Evolutionary conservation across 2,797 vertebrate species (phyloP).

Genomic region (Phataginus tricuspis): DNA sequence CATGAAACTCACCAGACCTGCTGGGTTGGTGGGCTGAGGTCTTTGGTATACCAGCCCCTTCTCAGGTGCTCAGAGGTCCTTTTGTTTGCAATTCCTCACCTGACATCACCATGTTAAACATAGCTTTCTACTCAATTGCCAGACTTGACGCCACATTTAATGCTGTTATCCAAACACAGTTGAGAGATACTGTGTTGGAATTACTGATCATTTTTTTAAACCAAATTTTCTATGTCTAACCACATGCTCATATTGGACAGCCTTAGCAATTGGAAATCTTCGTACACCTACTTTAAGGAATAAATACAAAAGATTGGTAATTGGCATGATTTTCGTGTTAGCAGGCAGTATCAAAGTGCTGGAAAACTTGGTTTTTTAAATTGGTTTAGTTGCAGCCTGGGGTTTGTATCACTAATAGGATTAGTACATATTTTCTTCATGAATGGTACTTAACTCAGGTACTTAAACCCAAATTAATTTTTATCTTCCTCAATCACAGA

Average conservation of each 20-base stretch:
- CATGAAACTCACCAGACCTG: neutral
- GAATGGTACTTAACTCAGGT: neutral
- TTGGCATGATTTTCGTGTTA: neutral
- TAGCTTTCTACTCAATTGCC: neutral
- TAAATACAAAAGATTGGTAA: neutral
- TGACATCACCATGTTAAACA: neutral
- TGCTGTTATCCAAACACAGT: neutral
- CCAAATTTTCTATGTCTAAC: neutral
- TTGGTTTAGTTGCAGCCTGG: constrained; percentile 20
- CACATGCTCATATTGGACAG: neutral
- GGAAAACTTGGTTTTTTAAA: neutral
- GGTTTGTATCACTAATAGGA: constrained; percentile 6
- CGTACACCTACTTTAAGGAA: neutral
- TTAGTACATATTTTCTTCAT: neutral
- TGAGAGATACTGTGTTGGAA: neutral
- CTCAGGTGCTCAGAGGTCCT: neutral
- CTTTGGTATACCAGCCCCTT: neutral
- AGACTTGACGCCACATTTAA: neutral
- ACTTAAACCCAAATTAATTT: neutral
- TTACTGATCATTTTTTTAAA: neutral
- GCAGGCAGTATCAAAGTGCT: neutral
- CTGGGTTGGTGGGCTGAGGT: neutral
- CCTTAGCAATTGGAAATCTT: neutral
- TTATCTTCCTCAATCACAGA: neutral
- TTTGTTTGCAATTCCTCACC: neutral